Percentiles rank a stretch among this genome's conserved stretches.
phyloP scores from a whole-genome alignment of 1,140 invertebrate genomes.

The Drosophila yakuba region DNA sequence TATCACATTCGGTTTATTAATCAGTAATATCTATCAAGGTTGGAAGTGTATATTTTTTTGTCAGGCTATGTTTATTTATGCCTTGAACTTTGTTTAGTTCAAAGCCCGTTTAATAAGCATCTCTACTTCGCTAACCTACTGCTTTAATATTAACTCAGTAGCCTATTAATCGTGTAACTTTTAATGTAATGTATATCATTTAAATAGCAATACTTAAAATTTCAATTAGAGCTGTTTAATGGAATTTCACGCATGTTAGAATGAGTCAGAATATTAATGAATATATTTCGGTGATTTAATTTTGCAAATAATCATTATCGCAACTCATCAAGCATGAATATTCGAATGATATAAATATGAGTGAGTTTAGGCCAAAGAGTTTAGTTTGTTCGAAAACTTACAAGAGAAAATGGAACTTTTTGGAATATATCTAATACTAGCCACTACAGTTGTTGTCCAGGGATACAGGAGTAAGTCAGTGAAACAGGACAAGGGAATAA shows the following conservation, averaged over 20 bases:
- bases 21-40: constrained; percentile 3
- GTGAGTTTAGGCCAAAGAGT: background rate
- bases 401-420: background rate
- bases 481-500: background rate
- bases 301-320: constrained; percentile 30
- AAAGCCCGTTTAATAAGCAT: background rate
- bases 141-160: background rate
- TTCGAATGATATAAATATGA: constrained; percentile 25
- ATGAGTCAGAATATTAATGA: background rate
- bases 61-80: background rate
- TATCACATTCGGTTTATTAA: background rate
- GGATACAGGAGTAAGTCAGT: constrained; percentile 45
- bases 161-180: background rate
- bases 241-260: background rate
- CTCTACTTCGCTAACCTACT: constrained; percentile 3
- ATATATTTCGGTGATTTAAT: constrained; percentile 19
- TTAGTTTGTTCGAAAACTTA: constrained; percentile 19
- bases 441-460: background rate
- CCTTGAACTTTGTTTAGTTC: constrained; percentile 22
- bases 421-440: constrained; percentile 13
- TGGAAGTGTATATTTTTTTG: background rate
- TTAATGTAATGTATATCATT: background rate
- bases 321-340: constrained; percentile 14
- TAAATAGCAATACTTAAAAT: background rate
- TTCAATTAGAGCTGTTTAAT: constrained; percentile 3